Base-by-base conservation (phyloP, 2,113 vertebrate species). In the Saguinus imperator region DNA sequence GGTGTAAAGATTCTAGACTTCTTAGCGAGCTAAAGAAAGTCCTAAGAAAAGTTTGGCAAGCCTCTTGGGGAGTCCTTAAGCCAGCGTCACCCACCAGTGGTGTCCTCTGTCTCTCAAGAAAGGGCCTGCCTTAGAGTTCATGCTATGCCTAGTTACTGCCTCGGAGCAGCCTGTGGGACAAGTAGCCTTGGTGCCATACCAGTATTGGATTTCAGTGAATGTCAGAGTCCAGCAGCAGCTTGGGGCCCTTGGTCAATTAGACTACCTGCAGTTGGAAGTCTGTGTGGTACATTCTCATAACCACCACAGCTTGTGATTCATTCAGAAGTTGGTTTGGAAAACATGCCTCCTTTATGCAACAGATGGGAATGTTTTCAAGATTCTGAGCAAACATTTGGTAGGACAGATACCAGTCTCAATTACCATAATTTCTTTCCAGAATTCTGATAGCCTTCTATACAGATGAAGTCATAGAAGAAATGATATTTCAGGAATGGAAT, bases 291-390 rank as follows among this genome's bases (percentile, higher is more conserved):
- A 58, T 95, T 97, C 37, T 79, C n/a, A 21, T 32, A 52, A 52
- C 37, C 35, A 2, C 43, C 12, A 57, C 3, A 72, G 85, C 43
- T 92, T 32, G 1, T 68, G 29, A 79, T 84, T 92, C 72, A 85
- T 90, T 95, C 64, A 87, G 75, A 94, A 94, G 43, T 66, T 92
- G 57, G 77, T 79, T 27, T 92, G 64, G 92, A 92, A 97, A 96
- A 70, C 84, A 79, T 45, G n/a, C 32, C 37, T 80, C 55, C 48
- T 94, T 68, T 84, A 37, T 76, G 72, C 48, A 94, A 57, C 94
- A 96, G 84, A 94, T 91, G 94, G 84, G 45, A 72, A 92, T 89
- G 35, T 66, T 93, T 95, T 97, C 90, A 95, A 96, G 61, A 90
- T 76, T 96, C 84, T 40, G 70, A 72, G 70, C 43, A 92, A 79